phyloP scores from a whole-genome alignment of 2,797 vertebrate species.

The Phrynocephalus forsythii region DNA sequence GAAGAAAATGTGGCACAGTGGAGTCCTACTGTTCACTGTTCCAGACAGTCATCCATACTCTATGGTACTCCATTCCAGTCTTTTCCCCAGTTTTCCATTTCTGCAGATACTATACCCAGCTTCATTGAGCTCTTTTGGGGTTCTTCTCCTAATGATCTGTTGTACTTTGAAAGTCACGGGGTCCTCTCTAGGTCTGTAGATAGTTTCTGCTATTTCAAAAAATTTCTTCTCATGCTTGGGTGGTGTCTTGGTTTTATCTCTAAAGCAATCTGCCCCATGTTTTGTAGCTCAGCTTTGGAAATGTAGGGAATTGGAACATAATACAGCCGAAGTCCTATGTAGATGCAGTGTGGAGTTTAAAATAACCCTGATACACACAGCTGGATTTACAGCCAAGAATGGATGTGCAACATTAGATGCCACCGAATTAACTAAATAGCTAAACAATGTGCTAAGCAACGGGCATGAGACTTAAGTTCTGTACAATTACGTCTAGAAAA shows the following conservation, averaged over 20 bases:
- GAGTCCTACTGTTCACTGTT: background rate
- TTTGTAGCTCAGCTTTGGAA: no score
- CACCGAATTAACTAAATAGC: background rate
- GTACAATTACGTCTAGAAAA: background rate
- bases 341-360: background rate
- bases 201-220: no score
- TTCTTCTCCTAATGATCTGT: background rate
- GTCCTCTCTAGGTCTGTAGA: background rate
- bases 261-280: background rate
- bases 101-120: background rate
- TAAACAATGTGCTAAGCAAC: background rate
- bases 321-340: background rate
- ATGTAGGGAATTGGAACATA: background rate
- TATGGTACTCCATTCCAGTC: background rate
- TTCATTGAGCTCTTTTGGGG: background rate
- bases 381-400: background rate
- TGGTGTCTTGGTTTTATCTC: background rate
- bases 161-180: background rate
- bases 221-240: background rate
- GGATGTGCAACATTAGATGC: background rate
- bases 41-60: background rate
- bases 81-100: background rate
- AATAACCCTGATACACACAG: background rate
- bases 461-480: no score
- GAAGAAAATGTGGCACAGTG: no score